These are phyloP conservation scores for Paracentrotus lividus DNA, from an alignment of 53 echinoderm and acorn worm species.

Conservation along the genomic window DNA sequence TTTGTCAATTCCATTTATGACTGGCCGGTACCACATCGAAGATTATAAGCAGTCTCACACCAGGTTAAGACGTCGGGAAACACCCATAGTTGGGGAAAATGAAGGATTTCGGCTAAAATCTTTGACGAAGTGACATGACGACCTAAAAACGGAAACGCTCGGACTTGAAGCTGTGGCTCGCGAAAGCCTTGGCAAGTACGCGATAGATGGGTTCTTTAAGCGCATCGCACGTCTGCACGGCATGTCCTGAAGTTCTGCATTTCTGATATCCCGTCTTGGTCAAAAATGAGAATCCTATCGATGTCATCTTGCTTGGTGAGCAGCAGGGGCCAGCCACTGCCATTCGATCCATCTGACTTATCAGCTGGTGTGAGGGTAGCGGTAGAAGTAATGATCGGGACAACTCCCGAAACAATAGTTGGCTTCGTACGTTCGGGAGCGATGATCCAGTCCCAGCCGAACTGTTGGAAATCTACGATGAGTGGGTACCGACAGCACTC, in stretches of 20 bases:
- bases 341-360: slow-evolving; percentile 49
- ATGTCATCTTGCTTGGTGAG: slow-evolving; percentile 78
- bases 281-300: slow-evolving; percentile 82
- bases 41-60: neutral
- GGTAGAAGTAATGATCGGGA: slow-evolving; percentile 77
- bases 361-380: slow-evolving; percentile 81
- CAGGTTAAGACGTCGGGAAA: neutral
- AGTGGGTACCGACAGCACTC: slow-evolving; percentile 86
- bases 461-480: slow-evolving; percentile 83
- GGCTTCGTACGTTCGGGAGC: slow-evolving; percentile 84
- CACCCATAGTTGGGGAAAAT: neutral
- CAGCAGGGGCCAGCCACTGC: slow-evolving; percentile 84
- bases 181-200: neutral
- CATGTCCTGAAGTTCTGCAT: slow-evolving; percentile 80
- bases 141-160: neutral
- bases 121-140: neutral
- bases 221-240: slow-evolving; percentile 84
- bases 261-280: slow-evolving; percentile 81
- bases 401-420: slow-evolving; percentile 93
- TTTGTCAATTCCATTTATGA: neutral
- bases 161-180: neutral
- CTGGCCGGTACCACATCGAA: neutral
- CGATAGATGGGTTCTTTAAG: slow-evolving; percentile 53
- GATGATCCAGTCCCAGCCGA: slow-evolving; percentile 97
- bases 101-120: neutral